phyloP scores from a whole-genome alignment of 2,113 vertebrate genomes.

The Colaptes auratus region DNA sequence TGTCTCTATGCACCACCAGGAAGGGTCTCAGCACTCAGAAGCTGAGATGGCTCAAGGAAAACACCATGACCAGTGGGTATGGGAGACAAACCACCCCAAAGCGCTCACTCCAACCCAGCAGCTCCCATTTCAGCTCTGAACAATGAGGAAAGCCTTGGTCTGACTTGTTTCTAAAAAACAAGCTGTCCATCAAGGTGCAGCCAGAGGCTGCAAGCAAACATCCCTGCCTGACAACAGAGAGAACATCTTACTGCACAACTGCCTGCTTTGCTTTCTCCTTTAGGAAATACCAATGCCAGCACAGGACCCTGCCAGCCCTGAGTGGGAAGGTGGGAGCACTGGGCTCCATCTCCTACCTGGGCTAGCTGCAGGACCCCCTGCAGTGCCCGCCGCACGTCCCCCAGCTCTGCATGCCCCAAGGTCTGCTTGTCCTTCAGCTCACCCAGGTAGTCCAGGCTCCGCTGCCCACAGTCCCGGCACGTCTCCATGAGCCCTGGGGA shows the following conservation, averaged over 20 bases:
- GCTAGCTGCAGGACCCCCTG: conserved; percentile 85
- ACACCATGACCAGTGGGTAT: not conserved
- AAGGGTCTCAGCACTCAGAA: not conserved
- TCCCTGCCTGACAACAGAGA: not conserved
- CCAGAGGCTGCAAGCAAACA: not conserved
- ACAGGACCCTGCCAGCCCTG: accelerated
- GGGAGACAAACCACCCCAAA: not conserved
- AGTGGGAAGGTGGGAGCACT: not conserved
- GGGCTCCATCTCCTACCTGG: conserved; percentile 77
- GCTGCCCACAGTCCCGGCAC: conserved; percentile 86
- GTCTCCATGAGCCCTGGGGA: conserved; percentile 82
- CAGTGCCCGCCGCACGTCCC: conserved; percentile 68
- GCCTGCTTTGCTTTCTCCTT: not conserved
- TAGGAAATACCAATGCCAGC: not conserved
- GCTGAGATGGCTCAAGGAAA: not conserved
- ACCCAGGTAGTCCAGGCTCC: conserved; percentile 79
- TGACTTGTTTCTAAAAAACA: not conserved
- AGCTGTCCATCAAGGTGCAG: not conserved
- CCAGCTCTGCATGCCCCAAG: conserved; percentile 77
- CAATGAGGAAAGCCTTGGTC: not conserved
- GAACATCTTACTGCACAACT: not conserved
- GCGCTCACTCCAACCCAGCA: not conserved
- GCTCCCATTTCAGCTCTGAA: not conserved
- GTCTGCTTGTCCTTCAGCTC: conserved; percentile 83
- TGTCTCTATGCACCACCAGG: not conserved